phyloP scores from a whole-genome alignment of 2,797 vertebrate genomes.

The Poeciliopsis presidionis region DNA sequence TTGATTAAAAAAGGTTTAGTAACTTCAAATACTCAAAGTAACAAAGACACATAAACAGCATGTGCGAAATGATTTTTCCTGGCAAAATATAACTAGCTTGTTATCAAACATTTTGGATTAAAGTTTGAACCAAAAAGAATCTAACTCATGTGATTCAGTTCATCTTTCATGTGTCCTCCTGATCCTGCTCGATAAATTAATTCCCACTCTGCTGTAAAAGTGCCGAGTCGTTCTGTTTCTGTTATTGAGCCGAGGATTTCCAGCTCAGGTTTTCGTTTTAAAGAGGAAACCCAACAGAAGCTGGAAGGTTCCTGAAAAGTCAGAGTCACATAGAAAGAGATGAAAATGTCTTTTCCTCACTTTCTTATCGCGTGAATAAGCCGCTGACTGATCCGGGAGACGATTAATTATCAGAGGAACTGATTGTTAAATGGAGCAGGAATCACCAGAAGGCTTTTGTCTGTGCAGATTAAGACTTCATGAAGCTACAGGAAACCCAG shows the following conservation, averaged over 20 bases:
- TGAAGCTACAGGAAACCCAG: not conserved
- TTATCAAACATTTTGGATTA: no score
- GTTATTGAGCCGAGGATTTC: not conserved
- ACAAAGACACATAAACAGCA: no score
- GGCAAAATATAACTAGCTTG: no score
- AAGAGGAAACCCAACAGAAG: constrained; percentile 1
- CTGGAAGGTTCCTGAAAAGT: constrained; percentile 7
- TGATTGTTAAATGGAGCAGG: not conserved
- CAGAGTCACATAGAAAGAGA: no score
- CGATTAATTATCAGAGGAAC: not conserved
- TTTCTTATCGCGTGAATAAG: not conserved
- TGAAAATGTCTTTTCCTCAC: not conserved
- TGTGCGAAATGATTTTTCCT: no score
- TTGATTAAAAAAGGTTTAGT: no score
- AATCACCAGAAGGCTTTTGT: not conserved
- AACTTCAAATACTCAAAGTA: no score
- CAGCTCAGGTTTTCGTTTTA: constrained; percentile 26
- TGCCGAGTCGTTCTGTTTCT: constrained; percentile 11
- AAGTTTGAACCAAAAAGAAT: no score
- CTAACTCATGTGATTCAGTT: constrained; percentile 43
- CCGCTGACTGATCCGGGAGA: not conserved
- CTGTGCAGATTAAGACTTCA: not conserved
- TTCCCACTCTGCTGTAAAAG: constrained; percentile 42
- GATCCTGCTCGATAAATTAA: constrained; percentile 63
- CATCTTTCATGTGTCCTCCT: constrained; percentile 53